Evolutionary conservation across 2,797 vertebrate genomes (phyloP).

Genomic region (Poeciliopsis infans): DNA sequence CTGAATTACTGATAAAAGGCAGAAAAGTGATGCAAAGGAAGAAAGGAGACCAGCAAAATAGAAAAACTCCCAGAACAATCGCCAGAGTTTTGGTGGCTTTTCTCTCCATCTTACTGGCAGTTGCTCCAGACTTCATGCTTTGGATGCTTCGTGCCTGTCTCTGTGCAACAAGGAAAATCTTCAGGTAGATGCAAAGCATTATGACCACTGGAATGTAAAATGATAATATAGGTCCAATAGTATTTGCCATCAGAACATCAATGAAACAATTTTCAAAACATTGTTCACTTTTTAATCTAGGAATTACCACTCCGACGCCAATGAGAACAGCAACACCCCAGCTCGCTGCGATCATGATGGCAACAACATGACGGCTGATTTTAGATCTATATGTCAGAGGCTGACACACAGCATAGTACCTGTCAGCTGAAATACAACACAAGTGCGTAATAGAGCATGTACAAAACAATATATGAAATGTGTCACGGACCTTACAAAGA

Average conservation of each 20-base stretch:
- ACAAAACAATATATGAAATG: conserved; percentile 39
- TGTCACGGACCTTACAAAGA: conserved; percentile 37
- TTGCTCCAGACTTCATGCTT: conserved; percentile 31
- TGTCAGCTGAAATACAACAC: conserved; percentile 58
- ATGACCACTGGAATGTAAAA: conserved; percentile 84
- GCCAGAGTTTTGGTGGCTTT: conserved; percentile 77
- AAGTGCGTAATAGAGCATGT: conserved; percentile 48
- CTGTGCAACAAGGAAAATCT: conserved; percentile 34
- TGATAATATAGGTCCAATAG: conserved; percentile 61
- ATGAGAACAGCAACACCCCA: conserved; percentile 81
- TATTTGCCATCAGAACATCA: neutral
- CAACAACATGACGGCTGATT: neutral
- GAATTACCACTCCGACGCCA: conserved; percentile 81
- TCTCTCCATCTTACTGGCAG: conserved; percentile 80
- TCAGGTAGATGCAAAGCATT: conserved; percentile 72
- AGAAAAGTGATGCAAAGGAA: conserved; percentile 30
- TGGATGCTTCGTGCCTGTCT: conserved; percentile 36
- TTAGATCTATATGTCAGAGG: conserved; percentile 39
- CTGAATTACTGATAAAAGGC: neutral
- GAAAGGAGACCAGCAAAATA: conserved; percentile 46
- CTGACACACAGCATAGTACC: conserved; percentile 54
- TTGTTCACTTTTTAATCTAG: conserved; percentile 73
- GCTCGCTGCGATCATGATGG: neutral
- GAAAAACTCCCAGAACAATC: conserved; percentile 48
- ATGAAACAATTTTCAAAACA: conserved; percentile 23